Conservation (phyloP, 2,113 vertebrate species). For the Micronycteris hirsuta region DNA sequence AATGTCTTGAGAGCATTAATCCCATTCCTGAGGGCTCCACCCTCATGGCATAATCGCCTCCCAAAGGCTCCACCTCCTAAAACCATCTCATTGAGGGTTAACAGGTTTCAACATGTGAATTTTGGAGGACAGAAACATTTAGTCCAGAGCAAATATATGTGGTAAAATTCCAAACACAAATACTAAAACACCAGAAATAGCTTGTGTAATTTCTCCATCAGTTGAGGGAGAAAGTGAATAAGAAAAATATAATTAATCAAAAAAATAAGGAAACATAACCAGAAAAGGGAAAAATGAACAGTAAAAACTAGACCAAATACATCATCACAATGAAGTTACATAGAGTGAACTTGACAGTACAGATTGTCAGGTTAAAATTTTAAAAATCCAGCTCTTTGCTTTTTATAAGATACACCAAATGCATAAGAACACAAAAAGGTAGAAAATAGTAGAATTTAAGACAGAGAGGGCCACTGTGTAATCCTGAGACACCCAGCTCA, state of each 20-base stretch:
- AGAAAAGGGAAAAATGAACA: background rate
- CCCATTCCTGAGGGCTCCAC: background rate
- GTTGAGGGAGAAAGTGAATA: background rate
- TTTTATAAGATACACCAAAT: background rate
- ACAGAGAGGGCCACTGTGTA: background rate
- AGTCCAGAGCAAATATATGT: background rate
- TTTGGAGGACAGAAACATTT: background rate
- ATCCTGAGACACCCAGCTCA: background rate
- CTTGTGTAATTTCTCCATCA: background rate
- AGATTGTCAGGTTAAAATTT: background rate
- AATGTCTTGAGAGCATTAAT: background rate
- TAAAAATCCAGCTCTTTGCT: background rate
- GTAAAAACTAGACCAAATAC: background rate
- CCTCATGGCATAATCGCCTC: background rate
- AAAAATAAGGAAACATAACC: background rate
- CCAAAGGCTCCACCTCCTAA: background rate
- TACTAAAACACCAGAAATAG: background rate
- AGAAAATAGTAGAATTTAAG: background rate
- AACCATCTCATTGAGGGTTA: background rate
- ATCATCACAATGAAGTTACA: constrained; percentile 9
- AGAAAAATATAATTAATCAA: background rate
- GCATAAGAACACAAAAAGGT: background rate
- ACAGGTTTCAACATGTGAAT: background rate
- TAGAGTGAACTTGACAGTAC: background rate
- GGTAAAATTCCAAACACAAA: background rate